These are phyloP conservation scores for Dilophus febrilis DNA, from an alignment of 2,888 invertebrate genomes.

Conservation along the genomic window DNA sequence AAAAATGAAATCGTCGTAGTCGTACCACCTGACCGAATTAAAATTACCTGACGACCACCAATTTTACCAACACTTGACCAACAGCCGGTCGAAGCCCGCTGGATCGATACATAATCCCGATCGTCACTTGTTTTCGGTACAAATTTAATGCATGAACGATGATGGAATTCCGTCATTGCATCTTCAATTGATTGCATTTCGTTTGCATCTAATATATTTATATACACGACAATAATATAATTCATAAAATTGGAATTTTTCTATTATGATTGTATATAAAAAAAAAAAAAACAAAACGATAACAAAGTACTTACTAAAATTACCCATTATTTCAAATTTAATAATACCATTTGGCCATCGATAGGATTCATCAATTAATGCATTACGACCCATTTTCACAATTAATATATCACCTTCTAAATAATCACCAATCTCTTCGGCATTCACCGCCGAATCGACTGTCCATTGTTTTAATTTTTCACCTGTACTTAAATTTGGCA, in stretches of 20 bases:
- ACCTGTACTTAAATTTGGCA: neutral
- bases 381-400: constrained; percentile 35
- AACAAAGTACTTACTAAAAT: constrained; percentile 35
- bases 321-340: constrained; percentile 45
- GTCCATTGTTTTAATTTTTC: constrained; percentile 12
- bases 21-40: too few species aligned
- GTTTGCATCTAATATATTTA: constrained; percentile 14
- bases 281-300: neutral
- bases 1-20: too few species aligned
- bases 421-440: constrained; percentile 55
- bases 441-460: constrained; percentile 31
- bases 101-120: constrained; percentile 44
- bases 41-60: constrained; percentile 24
- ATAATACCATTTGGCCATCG: constrained; percentile 48
- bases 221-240: too few species aligned
- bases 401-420: constrained; percentile 54
- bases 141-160: constrained; percentile 51
- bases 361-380: constrained; percentile 33
- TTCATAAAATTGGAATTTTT: too few species aligned
- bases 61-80: constrained; percentile 57
- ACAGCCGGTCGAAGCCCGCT: constrained; percentile 46
- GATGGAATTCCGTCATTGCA: constrained; percentile 53
- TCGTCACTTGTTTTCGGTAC: constrained; percentile 35
- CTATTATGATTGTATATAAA: neutral
- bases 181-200: constrained; percentile 39